These are phyloP conservation scores for Pantherophis vulpinus DNA, from an alignment of 2,797 vertebrate genomes.

Conservation along the genomic window DNA sequence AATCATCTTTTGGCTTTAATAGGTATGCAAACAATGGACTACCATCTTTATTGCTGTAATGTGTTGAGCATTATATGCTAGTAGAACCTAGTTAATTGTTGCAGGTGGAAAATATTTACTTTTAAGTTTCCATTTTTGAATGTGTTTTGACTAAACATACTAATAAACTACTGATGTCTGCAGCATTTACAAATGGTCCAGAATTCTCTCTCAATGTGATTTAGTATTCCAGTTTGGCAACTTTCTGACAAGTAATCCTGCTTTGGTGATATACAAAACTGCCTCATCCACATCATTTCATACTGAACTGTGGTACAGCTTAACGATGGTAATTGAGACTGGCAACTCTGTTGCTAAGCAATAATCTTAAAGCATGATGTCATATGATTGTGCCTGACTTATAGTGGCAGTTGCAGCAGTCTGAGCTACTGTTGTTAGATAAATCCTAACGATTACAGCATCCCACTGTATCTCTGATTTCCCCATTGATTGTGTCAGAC, in stretches of 20 bases:
- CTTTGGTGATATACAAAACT: neutral
- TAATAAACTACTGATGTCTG: slow-evolving; percentile 99
- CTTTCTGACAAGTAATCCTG: neutral
- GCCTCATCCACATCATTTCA: neutral
- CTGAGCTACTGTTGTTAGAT: neutral
- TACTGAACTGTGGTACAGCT: neutral
- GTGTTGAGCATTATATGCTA: slow-evolving; percentile 85
- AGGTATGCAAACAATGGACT: slow-evolving; percentile 81
- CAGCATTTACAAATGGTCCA: slow-evolving; percentile 79
- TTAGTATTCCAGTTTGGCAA: slow-evolving; percentile 32
- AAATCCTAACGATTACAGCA: neutral
- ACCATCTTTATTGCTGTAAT: slow-evolving; percentile 83
- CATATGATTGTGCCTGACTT: neutral
- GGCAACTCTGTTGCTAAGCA: neutral
- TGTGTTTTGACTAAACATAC: slow-evolving; percentile 96
- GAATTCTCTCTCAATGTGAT: slow-evolving; percentile 63
- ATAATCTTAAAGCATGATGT: neutral
- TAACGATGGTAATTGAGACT: neutral
- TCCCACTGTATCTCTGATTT: neutral
- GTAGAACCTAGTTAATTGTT: slow-evolving; percentile 83
- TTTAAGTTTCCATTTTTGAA: slow-evolving; percentile 87
- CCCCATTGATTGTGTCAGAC: neutral
- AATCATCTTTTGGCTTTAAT: slow-evolving; percentile 77
- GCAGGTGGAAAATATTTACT: slow-evolving; percentile 84
- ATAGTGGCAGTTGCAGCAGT: neutral